Base-by-base conservation (phyloP, 2,113 vertebrate genomes). In the Calypte anna region DNA sequence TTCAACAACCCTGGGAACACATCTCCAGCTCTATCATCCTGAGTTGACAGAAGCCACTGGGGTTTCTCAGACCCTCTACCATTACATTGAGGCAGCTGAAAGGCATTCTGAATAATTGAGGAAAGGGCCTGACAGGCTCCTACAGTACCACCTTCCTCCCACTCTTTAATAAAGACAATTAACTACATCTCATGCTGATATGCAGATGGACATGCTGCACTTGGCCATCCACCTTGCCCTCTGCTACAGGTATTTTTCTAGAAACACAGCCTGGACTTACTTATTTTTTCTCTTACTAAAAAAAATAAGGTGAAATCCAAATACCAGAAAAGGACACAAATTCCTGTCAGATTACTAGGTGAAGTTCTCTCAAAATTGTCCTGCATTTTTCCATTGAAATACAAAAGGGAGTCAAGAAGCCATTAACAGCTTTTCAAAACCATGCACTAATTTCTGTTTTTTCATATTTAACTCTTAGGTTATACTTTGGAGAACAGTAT, bases 31-130 rank as follows among this genome's bases (percentile, higher is more conserved):
- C 55, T n/a, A 43, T 62, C 51, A 38, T 30, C 30, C 9, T 16
- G 46, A 87, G 27, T 30, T 0, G 7, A 54, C 0, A 73, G 31
- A 82, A 80, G 63, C 40, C 46, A 77, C 31, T 22, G 33, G 18
- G 33, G 54, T 31, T 93, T 90, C 50, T 72, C 54, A 63, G 77
- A 33, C 53, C 78, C 53, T 9, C 2, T 24, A 31, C 43, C 36
- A 23, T 23, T 69, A 55, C 14, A 6, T 12, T 0, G 0, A 68
- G 22, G 54, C 24, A 82, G 24, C 50, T 25, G 18, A 54, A 70
- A 53, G 38, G 53, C 53, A 31, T 17, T 76, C 50, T 82, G 18
- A 4, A 10, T 0, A 70, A 51, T 3, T 40, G 18, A 86, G 43
- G 21, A 55, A 69, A 77, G 44, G 21, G 20, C 23, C 15, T 57